Evolutionary conservation across 2,888 invertebrate species (phyloP).

Genomic region (Hydrotaea diabolus): DNA sequence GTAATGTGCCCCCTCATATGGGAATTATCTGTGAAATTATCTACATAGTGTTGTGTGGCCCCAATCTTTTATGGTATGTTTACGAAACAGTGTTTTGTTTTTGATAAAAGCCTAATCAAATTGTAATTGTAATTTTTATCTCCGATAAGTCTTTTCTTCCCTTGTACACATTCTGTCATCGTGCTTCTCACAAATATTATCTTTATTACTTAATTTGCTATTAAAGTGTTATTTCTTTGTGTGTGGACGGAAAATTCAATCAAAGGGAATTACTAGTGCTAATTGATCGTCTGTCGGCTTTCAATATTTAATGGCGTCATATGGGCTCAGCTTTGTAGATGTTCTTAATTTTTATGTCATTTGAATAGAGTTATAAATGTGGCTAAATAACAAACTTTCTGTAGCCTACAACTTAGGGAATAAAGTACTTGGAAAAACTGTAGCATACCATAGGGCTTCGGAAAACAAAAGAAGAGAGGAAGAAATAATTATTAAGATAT

Average conservation of each 20-base stretch:
- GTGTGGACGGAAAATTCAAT: background rate
- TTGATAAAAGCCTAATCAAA: too few species aligned
- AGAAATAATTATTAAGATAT: too few species aligned
- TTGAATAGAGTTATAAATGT: background rate
- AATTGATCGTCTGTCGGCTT: background rate
- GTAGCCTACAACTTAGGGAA: too few species aligned
- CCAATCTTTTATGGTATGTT: background rate
- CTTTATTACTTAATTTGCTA: conserved; percentile 1
- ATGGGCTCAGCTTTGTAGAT: background rate
- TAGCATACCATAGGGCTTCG: too few species aligned
- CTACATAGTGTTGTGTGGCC: background rate
- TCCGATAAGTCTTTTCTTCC: too few species aligned
- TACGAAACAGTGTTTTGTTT: background rate
- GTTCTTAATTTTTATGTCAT: background rate
- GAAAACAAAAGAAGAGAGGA: too few species aligned
- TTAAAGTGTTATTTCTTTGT: background rate
- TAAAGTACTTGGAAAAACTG: too few species aligned
- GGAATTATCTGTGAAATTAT: background rate
- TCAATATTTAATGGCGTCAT: conserved; percentile 11
- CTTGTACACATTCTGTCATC: too few species aligned
- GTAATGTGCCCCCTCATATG: background rate
- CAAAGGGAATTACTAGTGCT: background rate
- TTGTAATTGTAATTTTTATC: background rate
- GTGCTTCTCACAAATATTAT: background rate
- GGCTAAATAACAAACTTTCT: too few species aligned